Conservation (phyloP, 2,113 vertebrate species). For the Neogobius melanostomus region DNA sequence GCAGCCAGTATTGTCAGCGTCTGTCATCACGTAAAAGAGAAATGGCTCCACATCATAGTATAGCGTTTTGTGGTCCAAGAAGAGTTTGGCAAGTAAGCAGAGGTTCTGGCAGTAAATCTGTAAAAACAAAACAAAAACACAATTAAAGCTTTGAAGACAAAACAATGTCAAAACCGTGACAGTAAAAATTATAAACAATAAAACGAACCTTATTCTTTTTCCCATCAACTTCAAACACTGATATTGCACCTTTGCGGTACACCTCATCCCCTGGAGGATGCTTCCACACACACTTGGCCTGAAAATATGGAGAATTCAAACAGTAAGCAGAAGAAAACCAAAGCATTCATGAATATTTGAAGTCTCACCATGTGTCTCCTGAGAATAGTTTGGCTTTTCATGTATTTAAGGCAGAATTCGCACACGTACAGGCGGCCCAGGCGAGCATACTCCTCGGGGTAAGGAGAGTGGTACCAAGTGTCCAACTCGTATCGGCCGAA, state of each 20-base stretch:
- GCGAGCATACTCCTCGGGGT: constrained; percentile 96
- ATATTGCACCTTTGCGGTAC: constrained; percentile 94
- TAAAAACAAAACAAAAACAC: not conserved
- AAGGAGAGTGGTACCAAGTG: constrained; percentile 98
- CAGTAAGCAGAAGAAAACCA: not conserved
- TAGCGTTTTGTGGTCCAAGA: constrained; percentile 97
- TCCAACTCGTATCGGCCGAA: constrained; percentile 98
- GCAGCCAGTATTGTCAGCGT: constrained; percentile 97
- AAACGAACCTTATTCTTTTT: constrained; percentile 94
- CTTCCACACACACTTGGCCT: constrained; percentile 99
- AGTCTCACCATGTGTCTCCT: constrained; percentile 91
- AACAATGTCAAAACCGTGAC: not conserved
- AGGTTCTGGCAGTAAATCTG: constrained; percentile 99
- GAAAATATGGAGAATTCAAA: not conserved
- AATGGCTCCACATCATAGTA: constrained; percentile 99
- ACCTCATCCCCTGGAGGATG: constrained; percentile 97
- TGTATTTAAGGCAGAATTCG: constrained; percentile 98
- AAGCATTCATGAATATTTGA: not conserved
- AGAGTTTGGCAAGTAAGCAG: constrained; percentile 96
- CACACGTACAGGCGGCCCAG: constrained; percentile 96
- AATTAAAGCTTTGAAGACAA: not conserved
- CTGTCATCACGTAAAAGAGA: constrained; percentile 99
- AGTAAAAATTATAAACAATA: not conserved
- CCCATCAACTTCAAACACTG: constrained; percentile 97
- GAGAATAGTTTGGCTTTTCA: constrained; percentile 99